A percentile compares a stretch with the other conserved stretches of the same genome.
Evolutionary conservation across 1,140 invertebrate genomes (phyloP).

Genomic region (Drosophila paulistorum): DNA sequence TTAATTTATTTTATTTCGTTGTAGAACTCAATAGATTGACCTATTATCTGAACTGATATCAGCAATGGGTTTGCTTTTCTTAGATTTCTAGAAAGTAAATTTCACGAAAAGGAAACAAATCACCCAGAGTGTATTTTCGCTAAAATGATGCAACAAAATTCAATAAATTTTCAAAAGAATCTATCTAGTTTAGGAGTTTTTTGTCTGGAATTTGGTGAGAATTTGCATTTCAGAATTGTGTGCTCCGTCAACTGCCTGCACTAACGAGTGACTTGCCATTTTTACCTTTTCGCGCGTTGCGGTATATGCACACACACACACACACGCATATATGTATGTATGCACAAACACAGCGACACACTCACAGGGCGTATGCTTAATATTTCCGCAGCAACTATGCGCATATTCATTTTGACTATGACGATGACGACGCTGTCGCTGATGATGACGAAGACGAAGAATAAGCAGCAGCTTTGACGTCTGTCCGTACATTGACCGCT

Average conservation of each 20-base stretch:
- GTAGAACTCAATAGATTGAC: too few relatives aligned
- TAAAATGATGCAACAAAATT: not conserved
- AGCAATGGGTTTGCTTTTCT: too few relatives aligned
- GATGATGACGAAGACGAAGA: conserved; percentile 45
- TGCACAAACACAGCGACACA: not conserved
- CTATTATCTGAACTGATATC: too few relatives aligned
- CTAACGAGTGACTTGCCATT: conserved; percentile 1
- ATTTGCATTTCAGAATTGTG: conserved; percentile 1
- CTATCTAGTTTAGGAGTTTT: not conserved
- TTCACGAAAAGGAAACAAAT: too few relatives aligned
- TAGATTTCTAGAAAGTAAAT: too few relatives aligned
- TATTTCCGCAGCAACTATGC: conserved; percentile 76
- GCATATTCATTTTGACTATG: conserved; percentile 77
- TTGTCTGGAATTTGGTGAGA: not conserved
- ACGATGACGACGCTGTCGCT: conserved; percentile 34
- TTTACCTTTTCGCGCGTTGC: conserved; percentile 13
- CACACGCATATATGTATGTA: not conserved
- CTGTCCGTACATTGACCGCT: conserved; percentile 68
- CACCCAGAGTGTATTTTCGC: too few relatives aligned
- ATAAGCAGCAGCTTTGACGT: conserved; percentile 43
- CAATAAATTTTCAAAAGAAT: not conserved
- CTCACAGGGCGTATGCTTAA: conserved; percentile 65
- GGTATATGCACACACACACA: conserved; percentile 2
- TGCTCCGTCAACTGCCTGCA: not conserved
- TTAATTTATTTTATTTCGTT: too few relatives aligned